Conservation (phyloP, 2,113 vertebrate species). For the Triplophysa dalaica region DNA sequence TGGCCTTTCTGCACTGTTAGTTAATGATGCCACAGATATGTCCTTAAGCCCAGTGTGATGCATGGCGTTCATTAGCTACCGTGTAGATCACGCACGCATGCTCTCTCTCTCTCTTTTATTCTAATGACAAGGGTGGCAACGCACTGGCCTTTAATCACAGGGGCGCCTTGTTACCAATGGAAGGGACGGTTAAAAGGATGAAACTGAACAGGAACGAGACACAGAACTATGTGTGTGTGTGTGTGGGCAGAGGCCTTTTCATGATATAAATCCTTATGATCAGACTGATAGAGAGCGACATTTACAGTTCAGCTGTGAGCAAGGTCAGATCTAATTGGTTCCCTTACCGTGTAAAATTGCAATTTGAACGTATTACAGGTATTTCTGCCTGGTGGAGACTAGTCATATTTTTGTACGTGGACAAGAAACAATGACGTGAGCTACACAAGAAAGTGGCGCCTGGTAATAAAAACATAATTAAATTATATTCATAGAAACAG, state of each 20-base stretch:
- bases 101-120: slow-evolving; percentile 69
- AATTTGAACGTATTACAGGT: slow-evolving; percentile 3
- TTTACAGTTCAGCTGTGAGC: slow-evolving; percentile 16
- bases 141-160: slow-evolving; percentile 98
- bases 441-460: too few species aligned
- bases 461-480: too few species aligned
- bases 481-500: too few species aligned
- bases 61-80: slow-evolving; percentile 97
- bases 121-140: slow-evolving; percentile 96
- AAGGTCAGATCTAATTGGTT: slow-evolving; percentile 11
- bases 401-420: background rate
- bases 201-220: background rate
- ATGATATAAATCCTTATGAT: slow-evolving; percentile 23
- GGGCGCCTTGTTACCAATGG: slow-evolving; percentile 69
- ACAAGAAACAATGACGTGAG: background rate
- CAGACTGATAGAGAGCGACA: background rate
- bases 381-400: background rate
- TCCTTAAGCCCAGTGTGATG: slow-evolving; percentile 85
- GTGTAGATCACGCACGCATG: slow-evolving; percentile 42
- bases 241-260: background rate
- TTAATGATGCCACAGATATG: slow-evolving; percentile 81
- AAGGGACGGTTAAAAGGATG: slow-evolving; percentile 77
- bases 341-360: slow-evolving; percentile 16
- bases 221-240: background rate
- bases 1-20: slow-evolving; percentile 78